Percentiles rank a stretch among this genome's conserved stretches.
These are phyloP conservation scores for Aradophagus sp. DNA, from an alignment of 1,140 invertebrate species.

Conservation along the genomic window DNA sequence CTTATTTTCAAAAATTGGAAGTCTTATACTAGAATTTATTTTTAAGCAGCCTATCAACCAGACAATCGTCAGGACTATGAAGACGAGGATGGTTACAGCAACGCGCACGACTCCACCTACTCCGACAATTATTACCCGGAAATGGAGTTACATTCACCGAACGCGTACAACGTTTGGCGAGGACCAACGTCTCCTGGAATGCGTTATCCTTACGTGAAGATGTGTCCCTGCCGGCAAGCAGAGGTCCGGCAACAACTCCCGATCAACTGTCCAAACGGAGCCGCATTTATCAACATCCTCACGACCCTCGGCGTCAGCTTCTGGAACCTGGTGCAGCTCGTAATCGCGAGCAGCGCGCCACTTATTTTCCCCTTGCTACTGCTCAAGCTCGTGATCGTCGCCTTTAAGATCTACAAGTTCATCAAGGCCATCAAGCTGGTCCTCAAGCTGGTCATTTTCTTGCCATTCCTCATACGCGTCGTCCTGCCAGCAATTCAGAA, in stretches of 20 bases:
- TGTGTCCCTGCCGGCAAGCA: constrained; percentile 30
- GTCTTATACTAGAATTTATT: too few relatives aligned
- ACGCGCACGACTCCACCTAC: constrained; percentile 16
- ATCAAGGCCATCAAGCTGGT: constrained; percentile 57
- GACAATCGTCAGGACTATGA: constrained; percentile 46
- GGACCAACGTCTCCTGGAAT: not conserved
- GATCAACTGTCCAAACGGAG: constrained; percentile 20
- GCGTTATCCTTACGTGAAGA: constrained; percentile 19
- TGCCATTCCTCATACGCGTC: constrained; percentile 58
- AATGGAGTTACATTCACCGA: constrained; percentile 13
- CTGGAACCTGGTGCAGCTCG: constrained; percentile 51
- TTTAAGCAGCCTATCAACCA: constrained; percentile 4
- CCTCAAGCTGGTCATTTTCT: constrained; percentile 56
- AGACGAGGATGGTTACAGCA: constrained; percentile 30
- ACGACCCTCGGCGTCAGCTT: constrained; percentile 28
- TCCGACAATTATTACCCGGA: constrained; percentile 35
- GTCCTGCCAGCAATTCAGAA: constrained; percentile 52
- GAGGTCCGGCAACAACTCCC: constrained; percentile 16
- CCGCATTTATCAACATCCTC: constrained; percentile 26
- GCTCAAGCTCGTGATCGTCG: constrained; percentile 53
- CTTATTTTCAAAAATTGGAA: too few relatives aligned
- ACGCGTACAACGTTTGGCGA: constrained; percentile 15
- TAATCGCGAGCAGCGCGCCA: constrained; percentile 35
- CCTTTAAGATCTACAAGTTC: constrained; percentile 62
- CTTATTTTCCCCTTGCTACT: constrained; percentile 57